Evolutionary conservation across 2,888 invertebrate genomes (phyloP).

Genomic region (Corbicula japonica): DNA sequence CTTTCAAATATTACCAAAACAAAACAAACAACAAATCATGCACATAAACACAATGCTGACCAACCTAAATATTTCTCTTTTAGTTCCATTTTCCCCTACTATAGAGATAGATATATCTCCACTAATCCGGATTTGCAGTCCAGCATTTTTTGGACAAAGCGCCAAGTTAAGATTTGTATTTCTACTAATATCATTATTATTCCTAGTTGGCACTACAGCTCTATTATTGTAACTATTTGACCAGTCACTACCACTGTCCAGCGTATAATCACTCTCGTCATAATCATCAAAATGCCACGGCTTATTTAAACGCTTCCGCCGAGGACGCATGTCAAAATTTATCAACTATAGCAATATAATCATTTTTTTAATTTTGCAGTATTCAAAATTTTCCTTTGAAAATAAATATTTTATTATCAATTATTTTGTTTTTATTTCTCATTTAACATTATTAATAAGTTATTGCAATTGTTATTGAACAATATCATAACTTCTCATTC

Average conservation of each 20-base stretch:
- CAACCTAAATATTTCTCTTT: slow-evolving; percentile 63
- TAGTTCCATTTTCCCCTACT: slow-evolving; percentile 56
- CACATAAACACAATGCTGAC: too few relatives aligned
- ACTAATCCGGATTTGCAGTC: slow-evolving; percentile 59
- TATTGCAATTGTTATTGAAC: too few relatives aligned
- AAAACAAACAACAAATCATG: too few relatives aligned
- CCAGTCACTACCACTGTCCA: slow-evolving; percentile 51
- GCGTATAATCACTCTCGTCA: slow-evolving; percentile 61
- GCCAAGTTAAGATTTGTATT: slow-evolving; percentile 26
- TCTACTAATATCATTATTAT: slow-evolving; percentile 16
- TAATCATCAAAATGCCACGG: slow-evolving; percentile 68
- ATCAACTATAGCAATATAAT: too few relatives aligned
- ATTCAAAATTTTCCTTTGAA: too few relatives aligned
- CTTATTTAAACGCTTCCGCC: slow-evolving; percentile 47
- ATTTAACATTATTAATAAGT: too few relatives aligned
- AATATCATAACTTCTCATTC: too few relatives aligned
- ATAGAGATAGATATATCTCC: slow-evolving; percentile 65
- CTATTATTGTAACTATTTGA: slow-evolving; percentile 26
- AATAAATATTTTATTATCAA: too few relatives aligned
- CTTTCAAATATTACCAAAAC: too few relatives aligned
- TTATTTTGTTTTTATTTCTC: too few relatives aligned
- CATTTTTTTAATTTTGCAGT: too few relatives aligned
- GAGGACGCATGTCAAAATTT: slow-evolving; percentile 61
- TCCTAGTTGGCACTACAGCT: slow-evolving; percentile 21
- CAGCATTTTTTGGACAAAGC: slow-evolving; percentile 56